These are phyloP conservation scores for Avahi laniger DNA, from an alignment of 2,797 vertebrate species.

Conservation along the genomic window DNA sequence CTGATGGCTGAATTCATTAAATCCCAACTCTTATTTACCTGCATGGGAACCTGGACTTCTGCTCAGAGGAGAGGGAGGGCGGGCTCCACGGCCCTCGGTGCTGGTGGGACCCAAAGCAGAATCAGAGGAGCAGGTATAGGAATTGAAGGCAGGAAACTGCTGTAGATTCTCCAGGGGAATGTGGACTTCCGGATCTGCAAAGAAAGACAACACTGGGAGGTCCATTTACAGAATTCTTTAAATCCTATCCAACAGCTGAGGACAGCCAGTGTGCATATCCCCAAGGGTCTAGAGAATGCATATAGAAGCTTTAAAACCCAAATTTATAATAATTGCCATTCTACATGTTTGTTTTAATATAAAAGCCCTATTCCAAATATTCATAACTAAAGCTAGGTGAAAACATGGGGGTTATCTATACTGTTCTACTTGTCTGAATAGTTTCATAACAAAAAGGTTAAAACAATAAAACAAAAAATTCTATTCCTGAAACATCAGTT, in stretches of 20 bases:
- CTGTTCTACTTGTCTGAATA: not conserved
- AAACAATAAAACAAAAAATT: not conserved
- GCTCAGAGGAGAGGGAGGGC: conserved; percentile 87
- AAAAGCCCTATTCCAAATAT: not conserved
- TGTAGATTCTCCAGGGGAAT: conserved; percentile 98
- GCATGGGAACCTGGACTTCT: conserved; percentile 88
- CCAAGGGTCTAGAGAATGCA: not conserved
- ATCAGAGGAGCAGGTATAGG: conserved; percentile 80
- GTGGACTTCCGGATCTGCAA: conserved; percentile 95
- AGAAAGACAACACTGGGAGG: conserved; percentile 11
- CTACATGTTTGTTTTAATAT: not conserved
- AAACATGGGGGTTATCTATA: not conserved
- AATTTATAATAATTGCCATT: not conserved
- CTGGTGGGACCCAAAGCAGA: conserved; percentile 77
- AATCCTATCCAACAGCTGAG: not conserved
- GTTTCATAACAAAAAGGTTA: not conserved
- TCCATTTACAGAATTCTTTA: not conserved
- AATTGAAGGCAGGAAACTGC: conserved; percentile 97
- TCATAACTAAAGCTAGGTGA: not conserved
- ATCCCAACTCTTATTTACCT: conserved; percentile 77
- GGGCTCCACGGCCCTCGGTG: conserved; percentile 76
- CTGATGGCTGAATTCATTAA: not conserved
- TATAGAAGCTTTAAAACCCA: conserved; percentile 6
- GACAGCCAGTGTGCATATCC: not conserved
- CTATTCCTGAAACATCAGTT: not conserved